phyloP scores from a whole-genome alignment of 2,113 vertebrate species.

The Gymnogyps californianus region DNA sequence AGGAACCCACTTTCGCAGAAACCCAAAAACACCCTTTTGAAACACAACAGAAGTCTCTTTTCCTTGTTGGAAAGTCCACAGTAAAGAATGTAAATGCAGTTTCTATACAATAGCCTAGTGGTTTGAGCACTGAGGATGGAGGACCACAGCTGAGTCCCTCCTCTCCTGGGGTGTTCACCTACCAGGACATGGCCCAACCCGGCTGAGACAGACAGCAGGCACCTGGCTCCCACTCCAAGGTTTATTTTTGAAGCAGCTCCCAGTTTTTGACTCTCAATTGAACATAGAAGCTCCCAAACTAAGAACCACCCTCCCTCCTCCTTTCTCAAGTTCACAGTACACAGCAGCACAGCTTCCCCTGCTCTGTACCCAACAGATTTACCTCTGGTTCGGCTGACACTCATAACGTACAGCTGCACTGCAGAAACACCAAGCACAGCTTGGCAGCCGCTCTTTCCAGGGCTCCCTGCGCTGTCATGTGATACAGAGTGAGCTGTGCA shows the following conservation, averaged over 20 bases:
- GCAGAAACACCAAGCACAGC: background rate
- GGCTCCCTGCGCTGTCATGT: background rate
- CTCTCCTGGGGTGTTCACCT: background rate
- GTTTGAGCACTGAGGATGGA: background rate
- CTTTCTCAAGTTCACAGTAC: rapidly evolving
- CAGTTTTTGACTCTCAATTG: background rate
- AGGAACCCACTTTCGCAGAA: background rate
- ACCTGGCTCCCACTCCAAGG: background rate
- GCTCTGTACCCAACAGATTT: background rate
- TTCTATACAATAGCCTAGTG: background rate
- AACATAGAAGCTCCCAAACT: background rate
- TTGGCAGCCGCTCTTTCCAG: background rate
- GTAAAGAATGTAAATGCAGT: background rate
- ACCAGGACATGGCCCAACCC: background rate
- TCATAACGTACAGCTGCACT: rapidly evolving
- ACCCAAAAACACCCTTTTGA: background rate
- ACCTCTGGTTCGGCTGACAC: background rate
- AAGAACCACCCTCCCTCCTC: background rate
- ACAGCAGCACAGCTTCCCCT: background rate
- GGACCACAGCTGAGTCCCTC: background rate
- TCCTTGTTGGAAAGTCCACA: background rate
- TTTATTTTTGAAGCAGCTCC: background rate
- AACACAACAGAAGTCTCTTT: background rate
- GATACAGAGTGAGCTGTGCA: background rate
- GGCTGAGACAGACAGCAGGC: background rate